Evolutionary conservation across 2,113 vertebrate species (phyloP).

Genomic region (Hemicordylus capensis): DNA sequence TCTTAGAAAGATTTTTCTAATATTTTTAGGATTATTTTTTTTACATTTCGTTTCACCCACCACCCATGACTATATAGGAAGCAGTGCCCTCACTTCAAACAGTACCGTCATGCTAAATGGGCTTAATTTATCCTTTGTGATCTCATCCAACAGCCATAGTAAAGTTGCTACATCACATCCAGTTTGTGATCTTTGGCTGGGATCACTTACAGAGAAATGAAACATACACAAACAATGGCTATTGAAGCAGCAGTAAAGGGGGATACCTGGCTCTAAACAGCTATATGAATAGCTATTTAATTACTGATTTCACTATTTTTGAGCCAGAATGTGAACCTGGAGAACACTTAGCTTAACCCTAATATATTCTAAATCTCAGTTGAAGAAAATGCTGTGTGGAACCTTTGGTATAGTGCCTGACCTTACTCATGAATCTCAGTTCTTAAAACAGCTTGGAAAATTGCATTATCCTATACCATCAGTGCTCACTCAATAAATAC

Average conservation of each 20-base stretch:
- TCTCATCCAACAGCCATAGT: background rate
- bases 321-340: background rate
- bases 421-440: conserved; percentile 78
- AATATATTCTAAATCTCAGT: background rate
- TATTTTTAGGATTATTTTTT: background rate
- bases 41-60: too few relatives aligned
- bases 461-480: conserved; percentile 70
- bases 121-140: background rate
- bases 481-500: conserved; percentile 60
- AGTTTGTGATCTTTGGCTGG: background rate
- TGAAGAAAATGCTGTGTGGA: conserved; percentile 19
- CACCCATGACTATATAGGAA: too few relatives aligned
- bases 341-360: background rate
- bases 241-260: background rate
- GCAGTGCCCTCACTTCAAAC: background rate
- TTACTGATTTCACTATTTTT: background rate
- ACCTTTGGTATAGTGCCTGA: conserved; percentile 67
- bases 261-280: background rate
- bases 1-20: too few relatives aligned
- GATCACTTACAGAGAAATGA: background rate
- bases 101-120: background rate
- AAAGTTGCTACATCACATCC: background rate
- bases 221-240: background rate
- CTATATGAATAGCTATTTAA: too few relatives aligned
- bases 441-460: conserved; percentile 71